Evolutionary conservation across 2,113 vertebrate species (phyloP).

Genomic region (Rattus rattus): DNA sequence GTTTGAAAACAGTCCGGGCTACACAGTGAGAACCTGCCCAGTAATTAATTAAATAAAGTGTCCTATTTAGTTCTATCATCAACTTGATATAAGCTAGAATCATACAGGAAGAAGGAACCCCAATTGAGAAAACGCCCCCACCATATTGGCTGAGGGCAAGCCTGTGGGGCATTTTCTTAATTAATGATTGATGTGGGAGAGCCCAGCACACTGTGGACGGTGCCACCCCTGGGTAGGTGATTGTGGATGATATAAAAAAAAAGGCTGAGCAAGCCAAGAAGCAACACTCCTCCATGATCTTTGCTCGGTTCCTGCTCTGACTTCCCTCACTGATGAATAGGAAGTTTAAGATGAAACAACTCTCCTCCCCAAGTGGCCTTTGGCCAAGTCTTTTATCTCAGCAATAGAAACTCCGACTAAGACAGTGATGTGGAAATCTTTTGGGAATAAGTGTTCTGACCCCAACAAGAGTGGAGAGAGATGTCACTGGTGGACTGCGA

Average conservation of each 20-base stretch:
- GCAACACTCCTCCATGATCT: neutral
- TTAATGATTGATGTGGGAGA: neutral
- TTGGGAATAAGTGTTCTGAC: neutral
- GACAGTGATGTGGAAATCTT: neutral
- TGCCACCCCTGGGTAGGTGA: neutral
- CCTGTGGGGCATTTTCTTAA: neutral
- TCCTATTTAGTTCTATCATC: neutral
- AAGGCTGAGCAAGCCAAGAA: neutral
- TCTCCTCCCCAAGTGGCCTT: neutral
- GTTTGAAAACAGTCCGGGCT: neutral
- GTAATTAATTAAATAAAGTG: neutral
- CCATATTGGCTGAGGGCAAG: neutral
- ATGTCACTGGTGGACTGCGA: neutral
- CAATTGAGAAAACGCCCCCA: neutral
- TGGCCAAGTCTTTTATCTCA: neutral
- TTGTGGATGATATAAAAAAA: neutral
- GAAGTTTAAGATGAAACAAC: neutral
- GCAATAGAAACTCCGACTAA: neutral
- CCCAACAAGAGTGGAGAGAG: neutral
- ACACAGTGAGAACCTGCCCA: neutral
- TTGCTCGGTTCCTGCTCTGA: neutral
- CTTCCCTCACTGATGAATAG: neutral
- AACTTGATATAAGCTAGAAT: neutral
- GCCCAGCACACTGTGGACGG: neutral
- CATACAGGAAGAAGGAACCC: neutral